Base-by-base conservation (phyloP, 1,140 invertebrate species). In the Drosophila equinoxialis region DNA sequence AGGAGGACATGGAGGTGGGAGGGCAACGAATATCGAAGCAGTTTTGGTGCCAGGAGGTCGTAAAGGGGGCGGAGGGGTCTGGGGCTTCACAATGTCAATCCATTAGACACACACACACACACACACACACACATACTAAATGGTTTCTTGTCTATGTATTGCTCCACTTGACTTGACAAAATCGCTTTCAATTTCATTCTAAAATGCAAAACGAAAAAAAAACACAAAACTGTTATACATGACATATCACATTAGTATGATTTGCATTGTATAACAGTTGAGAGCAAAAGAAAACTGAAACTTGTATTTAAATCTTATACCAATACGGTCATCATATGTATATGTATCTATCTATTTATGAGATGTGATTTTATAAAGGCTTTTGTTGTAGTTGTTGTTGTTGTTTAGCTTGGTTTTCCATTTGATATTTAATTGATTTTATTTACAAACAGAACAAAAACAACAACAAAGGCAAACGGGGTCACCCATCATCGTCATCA, bases 141-240 rank as follows among this genome's bases (percentile, higher is more conserved):
- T 17, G 45, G 60, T 62, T 62, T 8, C 20, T 45, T 7, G 60
- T 60, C 55, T 41, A 35, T 51, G 45, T 30, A 30, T 51, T 33
- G 62, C 65, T 64, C 54, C 63, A 82, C 51, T 81, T 61, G 71
- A 71, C 67, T 77, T 73, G 63, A 82, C 58, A 82, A 79, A 68
- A 79, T 72, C 78, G 75, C 82, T 85, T 86, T 86, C 82, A 68
- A 67, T 86, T 86, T 86, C 82, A 78, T 68, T 78, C 41, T 7
- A 13, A 54, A 30, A 54, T 33, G n/a, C 10, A 13, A 30, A 71
- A 42, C 4, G 45, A 63, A 11, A 45, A 7, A 2, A 17, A 13
- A 6, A 48, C 20, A 8, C 17, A 20, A 60, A 77, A 87, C 68
- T 77, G 74, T 79, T 51, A 81, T 81, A 81, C 69, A 42, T 35